Percentiles rank a stretch among this genome's conserved stretches.
These are phyloP conservation scores for Perdita meconis DNA, from an alignment of 2,888 invertebrate species.

Conservation along the genomic window DNA sequence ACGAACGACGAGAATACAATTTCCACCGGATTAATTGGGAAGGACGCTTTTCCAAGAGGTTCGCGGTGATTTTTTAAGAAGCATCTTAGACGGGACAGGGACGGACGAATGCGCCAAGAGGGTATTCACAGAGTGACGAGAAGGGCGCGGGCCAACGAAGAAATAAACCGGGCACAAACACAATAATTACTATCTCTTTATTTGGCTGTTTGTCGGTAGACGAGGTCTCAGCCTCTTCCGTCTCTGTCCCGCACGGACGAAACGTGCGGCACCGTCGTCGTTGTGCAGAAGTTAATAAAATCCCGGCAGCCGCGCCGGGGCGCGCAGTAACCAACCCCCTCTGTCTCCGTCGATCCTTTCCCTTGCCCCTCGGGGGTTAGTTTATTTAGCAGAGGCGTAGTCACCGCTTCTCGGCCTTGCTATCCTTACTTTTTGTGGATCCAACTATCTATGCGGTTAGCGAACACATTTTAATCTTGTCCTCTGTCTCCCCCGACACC, in stretches of 20 bases:
- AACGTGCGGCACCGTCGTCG: constrained; percentile 73
- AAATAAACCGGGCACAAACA: constrained; percentile 82
- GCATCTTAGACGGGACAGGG: constrained; percentile 5
- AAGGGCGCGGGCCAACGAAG: constrained; percentile 66
- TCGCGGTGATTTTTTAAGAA: constrained; percentile 57
- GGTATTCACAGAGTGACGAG: constrained; percentile 44
- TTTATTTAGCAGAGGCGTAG: constrained; percentile 83
- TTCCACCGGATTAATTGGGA: constrained; percentile 35
- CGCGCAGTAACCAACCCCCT: constrained; percentile 68
- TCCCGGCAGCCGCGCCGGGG: constrained; percentile 79
- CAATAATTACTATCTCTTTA: constrained; percentile 83
- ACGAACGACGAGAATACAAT: constrained; percentile 8
- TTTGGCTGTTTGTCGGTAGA: constrained; percentile 80
- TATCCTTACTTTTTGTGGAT: constrained; percentile 62
- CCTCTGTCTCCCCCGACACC: constrained; percentile 37
- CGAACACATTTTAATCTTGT: constrained; percentile 45
- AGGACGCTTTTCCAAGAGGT: constrained; percentile 6
- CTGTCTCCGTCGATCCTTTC: constrained; percentile 56
- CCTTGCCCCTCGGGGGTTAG: constrained; percentile 73
- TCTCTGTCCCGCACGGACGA: constrained; percentile 53
- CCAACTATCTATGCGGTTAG: constrained; percentile 57
- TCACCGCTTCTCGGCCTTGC: constrained; percentile 66
- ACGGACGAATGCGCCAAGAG: constrained; percentile 22
- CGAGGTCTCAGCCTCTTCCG: constrained; percentile 64
- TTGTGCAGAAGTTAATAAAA: constrained; percentile 84